Evolutionary conservation across 1,140 invertebrate genomes (phyloP), one percentile per base, ranked within the genome.

Genomic region (Drosophila malerkotliana): DNA sequence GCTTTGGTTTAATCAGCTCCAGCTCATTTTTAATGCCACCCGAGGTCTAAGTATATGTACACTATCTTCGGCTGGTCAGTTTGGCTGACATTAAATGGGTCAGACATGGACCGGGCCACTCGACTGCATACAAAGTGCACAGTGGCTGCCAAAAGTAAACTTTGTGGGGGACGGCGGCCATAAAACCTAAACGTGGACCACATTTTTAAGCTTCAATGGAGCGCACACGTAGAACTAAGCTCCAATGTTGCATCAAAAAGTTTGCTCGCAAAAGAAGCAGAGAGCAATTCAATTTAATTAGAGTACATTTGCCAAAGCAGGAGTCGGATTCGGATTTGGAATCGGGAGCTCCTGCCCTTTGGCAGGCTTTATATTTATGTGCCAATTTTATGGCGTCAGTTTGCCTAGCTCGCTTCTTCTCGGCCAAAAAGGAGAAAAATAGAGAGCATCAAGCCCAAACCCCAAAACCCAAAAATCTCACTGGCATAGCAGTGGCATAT

Each of bases 231-330:
- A 78, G 64, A 78, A 68, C 74, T 79, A 68, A 82, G 69, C 78
- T 79, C 51, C 72, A 88, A 82, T 85, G 82, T 82, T 62, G 82
- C 78, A 87, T 85, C 88, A 82, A 85, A 85, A 85, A 85, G 61
- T 85, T 85, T 82, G 39, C 44, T 1, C 44, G 18, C 41, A 53
- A 37, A 63, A 37, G 34, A 52, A 79, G 56, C 57, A 87, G 73
- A 79, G 68, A 64, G 62, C 71, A 77, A 82, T 85, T 85, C 78
- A 76, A 85, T 85, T 85, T 88, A 85, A 85, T 85, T 85, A 85
- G 82, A 88, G 63, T 56, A 78, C 69, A 79, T 83, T 82, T 77
- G 53, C 28, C 76, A 59, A 66, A 28, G 30, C 26, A 32, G 45
- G 37, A 44, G 15, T 44, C 41, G 41, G 41, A 44, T 44, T 44